These are phyloP conservation scores for Amiota communis DNA, from an alignment of 2,888 invertebrate species.

Conservation along the genomic window DNA sequence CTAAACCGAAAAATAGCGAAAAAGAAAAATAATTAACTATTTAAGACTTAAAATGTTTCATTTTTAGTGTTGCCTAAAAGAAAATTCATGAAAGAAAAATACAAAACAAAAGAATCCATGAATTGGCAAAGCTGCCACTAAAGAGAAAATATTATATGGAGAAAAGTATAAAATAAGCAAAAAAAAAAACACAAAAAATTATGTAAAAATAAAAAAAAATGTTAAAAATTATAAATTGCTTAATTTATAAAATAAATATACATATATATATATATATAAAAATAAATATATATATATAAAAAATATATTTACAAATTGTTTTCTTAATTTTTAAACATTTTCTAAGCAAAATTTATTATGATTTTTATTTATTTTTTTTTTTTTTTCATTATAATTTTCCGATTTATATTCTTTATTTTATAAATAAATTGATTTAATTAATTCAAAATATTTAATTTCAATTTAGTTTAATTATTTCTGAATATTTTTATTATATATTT, in stretches of 20 bases:
- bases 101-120: slow-evolving; percentile 16
- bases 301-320: no score
- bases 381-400: no score
- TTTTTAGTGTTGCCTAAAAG: slow-evolving; percentile 25
- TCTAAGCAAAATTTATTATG: neutral
- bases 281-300: no score
- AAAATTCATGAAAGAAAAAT: slow-evolving; percentile 31
- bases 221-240: neutral
- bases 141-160: slow-evolving; percentile 34
- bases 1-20: slow-evolving; percentile 36
- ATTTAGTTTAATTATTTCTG: no score
- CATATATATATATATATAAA: no score
- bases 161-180: slow-evolving; percentile 41
- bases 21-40: slow-evolving; percentile 38
- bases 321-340: no score
- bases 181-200: slow-evolving; percentile 49
- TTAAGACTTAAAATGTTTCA: slow-evolving; percentile 41
- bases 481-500: no score
- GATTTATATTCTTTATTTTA: no score
- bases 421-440: no score
- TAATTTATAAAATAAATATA: no score
- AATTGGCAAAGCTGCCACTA: slow-evolving; percentile 17
- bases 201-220: slow-evolving; percentile 41
- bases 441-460: no score
- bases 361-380: slow-evolving; percentile 27